Conservation (phyloP, 30 jellyfish, hydroid and myxozoan genomes). For the Morbakka virulenta region DNA sequence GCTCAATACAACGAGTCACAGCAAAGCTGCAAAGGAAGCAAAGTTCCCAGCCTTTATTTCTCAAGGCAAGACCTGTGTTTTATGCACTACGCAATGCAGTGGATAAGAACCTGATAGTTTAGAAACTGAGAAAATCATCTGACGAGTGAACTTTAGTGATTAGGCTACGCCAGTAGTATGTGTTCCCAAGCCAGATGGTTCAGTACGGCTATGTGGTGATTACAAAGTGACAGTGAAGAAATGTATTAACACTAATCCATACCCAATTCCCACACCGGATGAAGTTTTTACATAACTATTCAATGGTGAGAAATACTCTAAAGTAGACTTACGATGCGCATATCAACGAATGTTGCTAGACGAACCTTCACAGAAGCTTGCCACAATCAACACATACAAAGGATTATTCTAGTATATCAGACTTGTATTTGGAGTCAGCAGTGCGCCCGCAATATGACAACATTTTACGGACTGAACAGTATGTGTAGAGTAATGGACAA, state of each 20-base stretch:
- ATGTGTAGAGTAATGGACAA: constrained; percentile 30
- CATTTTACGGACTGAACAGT: constrained; percentile 22
- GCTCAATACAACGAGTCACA: background rate
- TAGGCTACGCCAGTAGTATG: too few species aligned
- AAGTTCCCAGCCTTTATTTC: constrained; percentile 27
- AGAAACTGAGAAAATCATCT: background rate
- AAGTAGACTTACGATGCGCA: constrained; percentile 45
- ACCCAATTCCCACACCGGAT: constrained; percentile 51
- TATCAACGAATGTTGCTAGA: constrained; percentile 52
- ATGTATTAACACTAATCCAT: constrained; percentile 11
- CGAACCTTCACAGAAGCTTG: constrained; percentile 30
- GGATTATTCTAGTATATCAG: constrained; percentile 50
- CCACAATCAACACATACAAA: constrained; percentile 56
- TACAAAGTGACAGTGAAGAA: constrained; percentile 41
- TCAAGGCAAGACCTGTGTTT: constrained; percentile 52
- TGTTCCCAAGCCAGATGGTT: constrained; percentile 41
- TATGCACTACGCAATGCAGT: constrained; percentile 37
- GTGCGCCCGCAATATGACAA: constrained; percentile 55
- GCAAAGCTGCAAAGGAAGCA: constrained; percentile 1
- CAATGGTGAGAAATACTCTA: constrained; percentile 33
- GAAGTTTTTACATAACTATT: constrained; percentile 12
- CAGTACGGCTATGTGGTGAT: constrained; percentile 51
- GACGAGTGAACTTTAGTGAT: too few species aligned
- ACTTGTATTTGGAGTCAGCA: constrained; percentile 43
- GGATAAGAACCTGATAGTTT: constrained; percentile 36